Evolutionary conservation across 2,888 invertebrate genomes (phyloP), one percentile per base, ranked within the genome.

Genomic region (Caenorhabditis parvicauda): DNA sequence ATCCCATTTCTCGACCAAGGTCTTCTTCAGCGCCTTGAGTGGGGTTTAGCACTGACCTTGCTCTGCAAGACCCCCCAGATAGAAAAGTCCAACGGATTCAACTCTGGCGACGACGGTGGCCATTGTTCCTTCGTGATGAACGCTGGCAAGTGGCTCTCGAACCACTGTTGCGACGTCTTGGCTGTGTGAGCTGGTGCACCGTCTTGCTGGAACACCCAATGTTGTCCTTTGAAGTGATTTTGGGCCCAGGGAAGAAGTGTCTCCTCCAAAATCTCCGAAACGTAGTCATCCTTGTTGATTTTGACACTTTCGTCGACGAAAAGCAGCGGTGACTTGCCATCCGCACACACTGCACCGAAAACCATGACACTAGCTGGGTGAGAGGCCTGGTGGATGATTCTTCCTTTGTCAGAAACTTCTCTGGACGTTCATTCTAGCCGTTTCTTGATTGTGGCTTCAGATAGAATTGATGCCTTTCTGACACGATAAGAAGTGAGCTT

Each of bases 301-400:
- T 62, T 57, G n/a, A 38, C 54, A 22, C 54, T 43, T 1, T 17
- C 19, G 42, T 47, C 47, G 12, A 62, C 39, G 32, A 56, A 61
- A 37, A 58, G 43, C 5, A 62, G 54, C n/a, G 57, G 54, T 2
- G 54, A 43, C 37, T 62, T 58, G 1, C 54, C 54, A 25, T 37
- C 38, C 1, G 50, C 1, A n/a, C 50, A 54, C 0, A 62, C 29
- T 2, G 32, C 58, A 6, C 24, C 54, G 21, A 48, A 62, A 42
- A 52, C 59, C 59, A 59, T 59, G 9, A 59, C 54, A 3, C 22
- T 29, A 19, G 53, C 47, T 3, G 50, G 59, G 37, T 59, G 54
- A 21, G 49, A 39, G 12, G 37, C 39, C n/a, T 27, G 25, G 19
- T 48, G 21, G 17, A 46, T 9, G 22, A 37, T 28, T 55, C 46